Conservation (phyloP, 35 echinoderm and acorn worm species). For the Apostichopus parvimensis region DNA sequence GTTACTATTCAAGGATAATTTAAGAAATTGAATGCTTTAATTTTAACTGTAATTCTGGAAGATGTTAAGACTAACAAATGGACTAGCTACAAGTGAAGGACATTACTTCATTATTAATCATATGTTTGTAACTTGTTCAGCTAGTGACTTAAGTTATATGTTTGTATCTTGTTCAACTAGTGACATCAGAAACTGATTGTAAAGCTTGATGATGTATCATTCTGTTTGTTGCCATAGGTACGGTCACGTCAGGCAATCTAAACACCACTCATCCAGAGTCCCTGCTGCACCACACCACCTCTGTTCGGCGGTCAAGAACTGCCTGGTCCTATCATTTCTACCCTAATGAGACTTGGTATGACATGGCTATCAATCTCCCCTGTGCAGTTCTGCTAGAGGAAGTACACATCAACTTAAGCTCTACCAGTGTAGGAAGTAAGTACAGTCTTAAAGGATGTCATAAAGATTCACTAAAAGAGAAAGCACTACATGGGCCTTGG, state of each 20-base stretch:
- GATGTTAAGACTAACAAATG: too few species aligned
- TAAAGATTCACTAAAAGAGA: background rate
- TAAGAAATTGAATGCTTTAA: too few species aligned
- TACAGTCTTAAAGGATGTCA: background rate
- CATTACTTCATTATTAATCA: too few species aligned
- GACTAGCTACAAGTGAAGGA: too few species aligned
- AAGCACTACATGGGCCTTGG: background rate
- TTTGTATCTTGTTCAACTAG: background rate
- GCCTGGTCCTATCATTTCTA: constrained; percentile 99
- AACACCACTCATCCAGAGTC: constrained; percentile 88
- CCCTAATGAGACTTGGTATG: constrained; percentile 95
- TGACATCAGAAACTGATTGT: background rate
- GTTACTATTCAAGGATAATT: too few species aligned
- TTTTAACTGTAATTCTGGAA: too few species aligned
- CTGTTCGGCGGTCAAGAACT: constrained; percentile 79
- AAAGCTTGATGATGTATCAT: background rate
- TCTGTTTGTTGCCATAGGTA: constrained; percentile 55
- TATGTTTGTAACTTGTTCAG: background rate
- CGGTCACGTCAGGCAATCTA: constrained; percentile 80
- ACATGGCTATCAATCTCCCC: constrained; percentile 90
- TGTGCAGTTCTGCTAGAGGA: constrained; percentile 89
- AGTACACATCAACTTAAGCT: constrained; percentile 88
- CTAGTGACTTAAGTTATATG: background rate
- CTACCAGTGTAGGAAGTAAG: constrained; percentile 92
- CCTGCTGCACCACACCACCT: constrained; percentile 77